A percentile compares a stretch with the other conserved stretches of the same genome.
phyloP scores from a whole-genome alignment of 92 coral and sea anemone species.

The Epizoanthus ramosus region DNA sequence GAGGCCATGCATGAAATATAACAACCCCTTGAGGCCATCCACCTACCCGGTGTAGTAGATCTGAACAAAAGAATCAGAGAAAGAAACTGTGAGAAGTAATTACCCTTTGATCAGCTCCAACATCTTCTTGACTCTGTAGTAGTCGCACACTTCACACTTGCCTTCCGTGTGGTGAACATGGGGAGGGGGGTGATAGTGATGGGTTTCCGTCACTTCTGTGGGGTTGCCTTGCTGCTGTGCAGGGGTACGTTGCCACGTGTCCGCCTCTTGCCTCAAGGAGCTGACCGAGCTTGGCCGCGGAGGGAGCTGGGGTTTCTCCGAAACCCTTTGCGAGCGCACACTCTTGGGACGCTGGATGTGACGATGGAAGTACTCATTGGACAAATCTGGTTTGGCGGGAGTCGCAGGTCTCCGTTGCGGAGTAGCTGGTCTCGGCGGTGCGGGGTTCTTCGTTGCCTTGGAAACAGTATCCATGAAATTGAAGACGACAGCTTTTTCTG shows the following conservation, averaged over 20 bases:
- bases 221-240: slow-evolving; percentile 33
- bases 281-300: slow-evolving; percentile 85
- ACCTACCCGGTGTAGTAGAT: no score
- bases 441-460: slow-evolving; percentile 63
- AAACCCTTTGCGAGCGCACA: slow-evolving; percentile 80
- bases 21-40: no score
- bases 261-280: slow-evolving; percentile 50
- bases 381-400: slow-evolving; percentile 56
- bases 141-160: slow-evolving; percentile 86
- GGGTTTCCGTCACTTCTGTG: slow-evolving; percentile 52
- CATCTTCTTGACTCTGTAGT: slow-evolving; percentile 71
- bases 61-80: not conserved
- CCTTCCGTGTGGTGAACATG: slow-evolving; percentile 87
- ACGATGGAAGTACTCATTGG: slow-evolving; percentile 64
- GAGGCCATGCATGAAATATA: no score
- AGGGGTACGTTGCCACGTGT: slow-evolving; percentile 21
- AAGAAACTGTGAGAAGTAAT: not conserved
- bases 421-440: slow-evolving; percentile 27
- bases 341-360: slow-evolving; percentile 78
- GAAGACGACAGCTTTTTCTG: slow-evolving; percentile 86
- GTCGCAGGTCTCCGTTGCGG: slow-evolving; percentile 50
- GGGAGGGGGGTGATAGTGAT: slow-evolving; percentile 46
- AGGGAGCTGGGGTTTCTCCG: slow-evolving; percentile 67
- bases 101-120: slow-evolving; percentile 81
- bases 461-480: slow-evolving; percentile 81